These are phyloP conservation scores for Psammodynastes pulverulentus DNA, from an alignment of 2,113 vertebrate species.

Conservation along the genomic window DNA sequence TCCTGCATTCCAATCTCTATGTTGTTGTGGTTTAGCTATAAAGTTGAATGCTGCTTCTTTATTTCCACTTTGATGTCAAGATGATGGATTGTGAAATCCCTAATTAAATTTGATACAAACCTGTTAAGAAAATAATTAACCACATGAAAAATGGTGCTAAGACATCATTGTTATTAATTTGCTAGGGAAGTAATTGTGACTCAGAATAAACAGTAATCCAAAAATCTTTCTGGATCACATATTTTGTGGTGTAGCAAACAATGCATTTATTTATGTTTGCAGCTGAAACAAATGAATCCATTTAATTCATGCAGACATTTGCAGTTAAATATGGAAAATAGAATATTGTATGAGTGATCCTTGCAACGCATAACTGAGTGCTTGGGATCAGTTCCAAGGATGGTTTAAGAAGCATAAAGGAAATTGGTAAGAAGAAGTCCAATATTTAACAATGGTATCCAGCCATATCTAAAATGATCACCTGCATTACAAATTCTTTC, in stretches of 20 bases:
- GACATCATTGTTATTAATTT: constrained; percentile 28
- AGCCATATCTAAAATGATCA: background rate
- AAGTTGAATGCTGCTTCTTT: constrained; percentile 45
- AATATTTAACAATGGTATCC: background rate
- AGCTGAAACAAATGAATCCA: constrained; percentile 9
- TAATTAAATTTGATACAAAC: constrained; percentile 39
- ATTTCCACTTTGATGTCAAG: constrained; percentile 21
- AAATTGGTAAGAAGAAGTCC: background rate
- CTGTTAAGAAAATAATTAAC: constrained; percentile 39
- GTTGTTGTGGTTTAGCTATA: constrained; percentile 35
- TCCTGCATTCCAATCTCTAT: constrained; percentile 8
- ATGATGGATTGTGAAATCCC: constrained; percentile 3
- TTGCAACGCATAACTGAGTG: background rate
- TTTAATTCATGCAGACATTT: background rate
- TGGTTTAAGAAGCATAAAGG: background rate
- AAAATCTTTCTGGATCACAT: background rate
- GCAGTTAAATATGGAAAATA: background rate
- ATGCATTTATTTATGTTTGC: background rate
- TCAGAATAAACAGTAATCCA: constrained; percentile 3
- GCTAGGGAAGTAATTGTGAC: constrained; percentile 14
- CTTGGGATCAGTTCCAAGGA: background rate
- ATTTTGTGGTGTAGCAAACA: constrained; percentile 3
- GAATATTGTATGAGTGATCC: background rate
- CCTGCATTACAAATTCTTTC: background rate
- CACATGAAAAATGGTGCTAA: constrained; percentile 19